phyloP scores from a whole-genome alignment of 2,888 invertebrate genomes.

The Plebejus anna region DNA sequence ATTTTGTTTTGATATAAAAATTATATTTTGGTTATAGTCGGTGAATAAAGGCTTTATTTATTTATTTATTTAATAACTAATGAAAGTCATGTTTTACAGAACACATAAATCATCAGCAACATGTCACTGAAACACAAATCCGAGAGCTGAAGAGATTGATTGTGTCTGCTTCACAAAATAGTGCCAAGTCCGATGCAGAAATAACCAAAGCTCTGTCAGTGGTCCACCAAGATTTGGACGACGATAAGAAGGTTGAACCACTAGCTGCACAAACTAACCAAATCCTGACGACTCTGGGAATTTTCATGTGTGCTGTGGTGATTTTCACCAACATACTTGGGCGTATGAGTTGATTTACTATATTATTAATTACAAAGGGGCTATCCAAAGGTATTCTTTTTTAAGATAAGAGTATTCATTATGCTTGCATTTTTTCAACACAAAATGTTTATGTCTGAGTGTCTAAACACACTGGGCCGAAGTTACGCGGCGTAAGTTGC shows the following conservation, averaged over 20 bases:
- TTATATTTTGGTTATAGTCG: too few relatives aligned
- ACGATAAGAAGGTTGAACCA: conserved; percentile 55
- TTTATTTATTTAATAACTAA: too few relatives aligned
- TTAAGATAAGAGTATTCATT: background rate
- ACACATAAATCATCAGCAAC: conserved; percentile 63
- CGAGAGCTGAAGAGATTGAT: conserved; percentile 61
- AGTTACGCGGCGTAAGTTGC: too few relatives aligned
- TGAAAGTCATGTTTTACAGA: conserved; percentile 47
- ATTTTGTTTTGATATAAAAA: too few relatives aligned
- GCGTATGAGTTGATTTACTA: conserved; percentile 57
- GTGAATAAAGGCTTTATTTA: too few relatives aligned
- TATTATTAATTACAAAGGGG: background rate
- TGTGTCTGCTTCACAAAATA: conserved; percentile 56
- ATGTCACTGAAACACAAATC: conserved; percentile 56
- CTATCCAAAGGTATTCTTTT: background rate
- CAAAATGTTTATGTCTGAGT: background rate
- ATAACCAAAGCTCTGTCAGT: conserved; percentile 60
- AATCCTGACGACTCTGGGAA: conserved; percentile 58
- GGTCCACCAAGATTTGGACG: conserved; percentile 67
- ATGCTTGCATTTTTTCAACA: background rate
- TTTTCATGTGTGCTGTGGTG: conserved; percentile 59
- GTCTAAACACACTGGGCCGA: too few relatives aligned
- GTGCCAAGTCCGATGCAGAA: conserved; percentile 65
- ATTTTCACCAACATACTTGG: conserved; percentile 63
- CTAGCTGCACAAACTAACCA: conserved; percentile 46